phyloP scores from a whole-genome alignment of 2,888 invertebrate genomes.

The Agonopterix subpropinquella region DNA sequence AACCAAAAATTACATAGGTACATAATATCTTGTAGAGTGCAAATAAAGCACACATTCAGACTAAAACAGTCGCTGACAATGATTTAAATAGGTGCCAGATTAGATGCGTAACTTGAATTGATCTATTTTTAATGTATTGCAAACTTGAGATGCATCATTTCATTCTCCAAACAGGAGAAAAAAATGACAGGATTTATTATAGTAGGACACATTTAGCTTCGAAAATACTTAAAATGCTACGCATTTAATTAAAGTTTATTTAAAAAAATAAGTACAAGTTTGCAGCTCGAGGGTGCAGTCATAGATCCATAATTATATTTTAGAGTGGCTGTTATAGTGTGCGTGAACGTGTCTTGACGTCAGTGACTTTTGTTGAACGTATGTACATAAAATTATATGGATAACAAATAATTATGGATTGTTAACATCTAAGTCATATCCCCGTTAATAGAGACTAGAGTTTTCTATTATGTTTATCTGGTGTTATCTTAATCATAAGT shows the following conservation, averaged over 20 bases:
- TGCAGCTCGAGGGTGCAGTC: neutral
- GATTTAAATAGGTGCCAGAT: constrained; percentile 4
- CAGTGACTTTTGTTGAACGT: constrained; percentile 29
- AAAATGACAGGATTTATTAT: no score
- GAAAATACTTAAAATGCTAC: no score
- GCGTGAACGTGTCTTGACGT: constrained; percentile 23
- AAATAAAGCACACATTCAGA: constrained; percentile 11
- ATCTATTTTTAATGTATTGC: no score
- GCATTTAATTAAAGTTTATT: no score
- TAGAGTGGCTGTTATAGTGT: constrained; percentile 1
- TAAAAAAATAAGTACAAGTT: neutral
- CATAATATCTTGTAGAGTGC: constrained; percentile 7
- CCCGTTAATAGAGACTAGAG: constrained; percentile 51
- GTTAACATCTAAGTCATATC: constrained; percentile 71
- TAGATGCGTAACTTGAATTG: constrained; percentile 4
- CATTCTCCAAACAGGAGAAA: no score
- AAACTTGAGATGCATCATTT: no score
- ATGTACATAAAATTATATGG: constrained; percentile 33
- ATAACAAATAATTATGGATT: constrained; percentile 31
- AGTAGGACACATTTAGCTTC: no score
- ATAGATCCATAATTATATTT: neutral
- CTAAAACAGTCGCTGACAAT: constrained; percentile 3
- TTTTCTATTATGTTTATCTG: constrained; percentile 65
- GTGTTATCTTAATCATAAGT: constrained; percentile 71
- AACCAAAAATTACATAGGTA: constrained; percentile 18